Percentiles rank a stretch among this genome's conserved stretches.
phyloP scores from a whole-genome alignment of 2,888 invertebrate species.

The Psylliodes chrysocephalus region DNA sequence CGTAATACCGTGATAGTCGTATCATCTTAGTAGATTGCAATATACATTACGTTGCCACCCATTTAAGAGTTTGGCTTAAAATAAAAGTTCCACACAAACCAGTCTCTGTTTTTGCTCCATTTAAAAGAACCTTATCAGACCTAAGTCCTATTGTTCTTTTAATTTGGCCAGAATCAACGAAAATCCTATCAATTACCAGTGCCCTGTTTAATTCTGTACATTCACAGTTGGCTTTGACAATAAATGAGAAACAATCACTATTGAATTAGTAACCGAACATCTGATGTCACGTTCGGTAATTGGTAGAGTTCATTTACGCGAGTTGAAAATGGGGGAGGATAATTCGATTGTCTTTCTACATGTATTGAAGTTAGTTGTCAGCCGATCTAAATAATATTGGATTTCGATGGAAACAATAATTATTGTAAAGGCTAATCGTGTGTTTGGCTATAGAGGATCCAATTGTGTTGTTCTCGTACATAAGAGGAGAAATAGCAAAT shows the following conservation, averaged over 20 bases:
- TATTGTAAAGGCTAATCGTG: no score
- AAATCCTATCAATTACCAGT: constrained; percentile 12
- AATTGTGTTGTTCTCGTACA: no score
- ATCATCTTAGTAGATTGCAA: no score
- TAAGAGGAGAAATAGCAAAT: no score
- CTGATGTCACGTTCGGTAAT: constrained; percentile 23
- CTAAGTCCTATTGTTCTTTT: not conserved
- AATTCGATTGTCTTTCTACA: constrained; percentile 10
- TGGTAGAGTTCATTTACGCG: constrained; percentile 23
- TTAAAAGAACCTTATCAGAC: constrained; percentile 1
- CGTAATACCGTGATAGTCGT: no score
- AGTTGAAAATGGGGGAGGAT: constrained; percentile 13
- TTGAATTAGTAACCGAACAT: constrained; percentile 19
- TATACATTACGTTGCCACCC: no score
- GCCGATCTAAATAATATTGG: not conserved
- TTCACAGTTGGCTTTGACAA: constrained; percentile 23
- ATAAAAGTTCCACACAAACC: no score
- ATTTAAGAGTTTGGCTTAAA: no score
- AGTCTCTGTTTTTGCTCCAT: not conserved
- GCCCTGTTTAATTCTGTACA: constrained; percentile 8
- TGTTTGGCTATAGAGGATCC: no score
- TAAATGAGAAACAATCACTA: constrained; percentile 24
- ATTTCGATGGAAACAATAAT: not conserved
- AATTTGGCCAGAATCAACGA: not conserved
- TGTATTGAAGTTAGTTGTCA: not conserved